These are phyloP conservation scores for Dinothrombium tinctorium DNA, from an alignment of 1,140 invertebrate species.

Conservation along the genomic window DNA sequence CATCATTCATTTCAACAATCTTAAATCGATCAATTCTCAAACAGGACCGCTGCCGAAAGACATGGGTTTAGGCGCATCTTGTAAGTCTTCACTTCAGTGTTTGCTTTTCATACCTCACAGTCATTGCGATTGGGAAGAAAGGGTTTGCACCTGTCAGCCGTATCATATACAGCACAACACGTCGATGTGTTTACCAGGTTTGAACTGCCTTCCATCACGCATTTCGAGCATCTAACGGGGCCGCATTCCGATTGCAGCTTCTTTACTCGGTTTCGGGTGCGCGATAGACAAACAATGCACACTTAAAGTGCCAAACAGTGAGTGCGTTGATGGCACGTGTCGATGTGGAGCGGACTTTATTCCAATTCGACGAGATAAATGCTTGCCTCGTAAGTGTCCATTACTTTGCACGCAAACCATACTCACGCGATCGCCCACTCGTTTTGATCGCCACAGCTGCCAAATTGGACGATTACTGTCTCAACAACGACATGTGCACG, in stretches of 20 bases:
- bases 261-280: constrained; percentile 47
- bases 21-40: no score
- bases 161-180: constrained; percentile 14
- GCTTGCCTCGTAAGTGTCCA: constrained; percentile 51
- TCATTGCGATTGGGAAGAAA: constrained; percentile 13
- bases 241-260: constrained; percentile 26
- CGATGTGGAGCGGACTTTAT: constrained; percentile 51
- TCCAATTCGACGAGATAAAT: constrained; percentile 61
- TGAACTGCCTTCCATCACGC: neutral
- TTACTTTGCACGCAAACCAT: no score
- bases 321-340: constrained; percentile 42
- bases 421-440: constrained; percentile 16
- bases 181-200: constrained; percentile 15
- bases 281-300: constrained; percentile 43
- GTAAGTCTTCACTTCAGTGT: constrained; percentile 13
- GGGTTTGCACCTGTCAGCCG: constrained; percentile 14
- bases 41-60: no score
- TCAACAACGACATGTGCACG: constrained; percentile 60
- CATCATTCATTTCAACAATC: no score
- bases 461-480: constrained; percentile 60
- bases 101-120: constrained; percentile 9
- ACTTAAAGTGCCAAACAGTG: constrained; percentile 50
- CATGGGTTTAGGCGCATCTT: no score
- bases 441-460: constrained; percentile 33
- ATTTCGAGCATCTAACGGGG: neutral